These are phyloP conservation scores for Lindbergichthys nudifrons DNA, from an alignment of 2,797 vertebrate genomes.

Conservation along the genomic window DNA sequence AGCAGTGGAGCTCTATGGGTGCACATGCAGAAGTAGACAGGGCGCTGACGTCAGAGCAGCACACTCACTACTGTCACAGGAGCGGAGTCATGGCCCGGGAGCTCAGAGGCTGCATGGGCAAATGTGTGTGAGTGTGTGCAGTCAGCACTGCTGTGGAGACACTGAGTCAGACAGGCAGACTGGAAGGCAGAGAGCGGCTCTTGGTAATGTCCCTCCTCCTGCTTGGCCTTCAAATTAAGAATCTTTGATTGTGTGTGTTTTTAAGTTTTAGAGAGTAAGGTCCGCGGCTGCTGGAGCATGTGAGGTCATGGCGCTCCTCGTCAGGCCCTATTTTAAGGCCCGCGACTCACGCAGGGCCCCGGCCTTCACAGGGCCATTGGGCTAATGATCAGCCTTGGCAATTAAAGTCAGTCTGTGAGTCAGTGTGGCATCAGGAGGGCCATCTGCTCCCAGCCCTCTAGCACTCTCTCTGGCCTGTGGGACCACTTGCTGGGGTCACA, in stretches of 20 bases:
- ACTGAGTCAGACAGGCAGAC: constrained; percentile 52
- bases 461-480: constrained; percentile 75
- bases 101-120: constrained; percentile 44
- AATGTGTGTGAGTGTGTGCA: constrained; percentile 37
- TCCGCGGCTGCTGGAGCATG: constrained; percentile 42
- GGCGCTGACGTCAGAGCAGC: constrained; percentile 72
- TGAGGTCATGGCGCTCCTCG: constrained; percentile 55
- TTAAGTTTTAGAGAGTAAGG: constrained; percentile 40
- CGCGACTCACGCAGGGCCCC: constrained; percentile 66
- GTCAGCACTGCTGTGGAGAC: constrained; percentile 62
- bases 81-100: constrained; percentile 62
- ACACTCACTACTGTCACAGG: constrained; percentile 68
- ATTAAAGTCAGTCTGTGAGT: constrained; percentile 84
- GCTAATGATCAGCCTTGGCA: constrained; percentile 81
- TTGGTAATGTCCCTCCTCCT: constrained; percentile 43
- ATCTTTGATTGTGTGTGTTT: constrained; percentile 49
- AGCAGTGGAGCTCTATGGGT: constrained; percentile 47
- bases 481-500: constrained; percentile 79
- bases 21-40: constrained; percentile 62
- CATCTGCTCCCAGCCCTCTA: constrained; percentile 81
- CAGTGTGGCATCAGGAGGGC: constrained; percentile 81
- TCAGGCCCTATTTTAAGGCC: constrained; percentile 75
- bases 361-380: constrained; percentile 74
- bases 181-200: constrained; percentile 36
- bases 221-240: constrained; percentile 46